phyloP scores from a whole-genome alignment of 1,140 invertebrate genomes.

The Telenomus remus region DNA sequence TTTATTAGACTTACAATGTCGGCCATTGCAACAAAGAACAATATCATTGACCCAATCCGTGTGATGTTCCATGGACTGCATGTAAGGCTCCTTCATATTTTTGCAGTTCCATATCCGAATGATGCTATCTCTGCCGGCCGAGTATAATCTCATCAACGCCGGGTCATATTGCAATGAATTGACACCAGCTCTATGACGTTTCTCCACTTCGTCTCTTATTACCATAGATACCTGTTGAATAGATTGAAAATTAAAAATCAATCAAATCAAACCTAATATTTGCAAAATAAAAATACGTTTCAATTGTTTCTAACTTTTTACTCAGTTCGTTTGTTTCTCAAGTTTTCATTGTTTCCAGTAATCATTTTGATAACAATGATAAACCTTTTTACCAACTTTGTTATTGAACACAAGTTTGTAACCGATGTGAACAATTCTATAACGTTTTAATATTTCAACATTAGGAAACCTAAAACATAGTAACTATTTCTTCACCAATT shows the following conservation, averaged over 20 bases:
- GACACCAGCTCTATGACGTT: conserved; percentile 94
- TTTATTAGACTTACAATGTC: conserved; percentile 84
- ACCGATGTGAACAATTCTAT: too few relatives aligned
- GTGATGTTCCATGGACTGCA: conserved; percentile 98
- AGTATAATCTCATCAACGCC: conserved; percentile 91
- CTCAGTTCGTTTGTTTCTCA: too few relatives aligned
- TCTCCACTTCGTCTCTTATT: conserved; percentile 96
- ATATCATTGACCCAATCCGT: conserved; percentile 99
- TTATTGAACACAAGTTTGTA: too few relatives aligned
- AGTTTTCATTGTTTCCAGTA: neutral
- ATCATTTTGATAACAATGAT: too few relatives aligned
- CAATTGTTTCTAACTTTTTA: too few relatives aligned
- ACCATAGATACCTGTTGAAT: conserved; percentile 94
- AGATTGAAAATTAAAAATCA: conserved; percentile 10
- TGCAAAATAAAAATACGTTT: neutral
- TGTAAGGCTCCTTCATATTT: conserved; percentile 86
- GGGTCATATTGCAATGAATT: conserved; percentile 97
- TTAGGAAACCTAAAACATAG: too few relatives aligned
- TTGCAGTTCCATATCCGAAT: conserved; percentile 96
- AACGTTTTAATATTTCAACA: too few relatives aligned
- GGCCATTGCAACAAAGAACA: conserved; percentile 96
- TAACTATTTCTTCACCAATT: too few relatives aligned
- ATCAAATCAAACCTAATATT: neutral
- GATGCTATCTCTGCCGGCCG: conserved; percentile 98
- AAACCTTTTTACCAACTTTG: too few relatives aligned